These are phyloP conservation scores for Odocoileus virginianus DNA, from an alignment of 2,113 vertebrate genomes.

Conservation along the genomic window DNA sequence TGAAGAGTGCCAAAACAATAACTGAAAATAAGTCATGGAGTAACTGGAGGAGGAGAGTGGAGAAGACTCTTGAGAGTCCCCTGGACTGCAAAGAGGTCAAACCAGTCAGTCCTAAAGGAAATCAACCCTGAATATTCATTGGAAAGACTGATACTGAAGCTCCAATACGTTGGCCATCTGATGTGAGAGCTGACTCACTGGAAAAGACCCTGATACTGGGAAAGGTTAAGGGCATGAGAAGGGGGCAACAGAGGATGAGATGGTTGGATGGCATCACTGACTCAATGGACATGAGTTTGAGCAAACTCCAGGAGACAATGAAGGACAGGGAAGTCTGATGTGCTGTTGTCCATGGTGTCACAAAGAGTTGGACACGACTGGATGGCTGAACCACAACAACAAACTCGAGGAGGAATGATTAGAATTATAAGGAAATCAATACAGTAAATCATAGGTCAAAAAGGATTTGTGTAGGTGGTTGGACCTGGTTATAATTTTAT, in stretches of 20 bases:
- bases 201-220: background rate
- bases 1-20: background rate
- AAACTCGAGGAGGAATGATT: background rate
- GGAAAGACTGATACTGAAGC: background rate
- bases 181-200: background rate
- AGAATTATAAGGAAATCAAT: background rate
- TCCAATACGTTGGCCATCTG: background rate
- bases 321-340: background rate
- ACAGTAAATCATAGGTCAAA: slow-evolving; percentile 21
- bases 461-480: background rate
- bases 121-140: background rate
- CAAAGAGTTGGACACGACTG: background rate
- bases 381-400: background rate
- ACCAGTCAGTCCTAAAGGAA: background rate
- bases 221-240: background rate
- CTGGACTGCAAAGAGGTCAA: background rate
- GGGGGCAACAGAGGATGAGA: background rate
- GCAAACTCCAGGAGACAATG: background rate
- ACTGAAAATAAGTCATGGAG: background rate
- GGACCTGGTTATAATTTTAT: background rate
- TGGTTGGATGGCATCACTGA: background rate
- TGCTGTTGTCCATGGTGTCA: background rate
- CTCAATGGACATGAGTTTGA: background rate
- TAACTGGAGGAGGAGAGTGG: background rate
- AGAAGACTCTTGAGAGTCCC: background rate